phyloP scores from a whole-genome alignment of 1,140 invertebrate genomes.

The Drosophila orosa region DNA sequence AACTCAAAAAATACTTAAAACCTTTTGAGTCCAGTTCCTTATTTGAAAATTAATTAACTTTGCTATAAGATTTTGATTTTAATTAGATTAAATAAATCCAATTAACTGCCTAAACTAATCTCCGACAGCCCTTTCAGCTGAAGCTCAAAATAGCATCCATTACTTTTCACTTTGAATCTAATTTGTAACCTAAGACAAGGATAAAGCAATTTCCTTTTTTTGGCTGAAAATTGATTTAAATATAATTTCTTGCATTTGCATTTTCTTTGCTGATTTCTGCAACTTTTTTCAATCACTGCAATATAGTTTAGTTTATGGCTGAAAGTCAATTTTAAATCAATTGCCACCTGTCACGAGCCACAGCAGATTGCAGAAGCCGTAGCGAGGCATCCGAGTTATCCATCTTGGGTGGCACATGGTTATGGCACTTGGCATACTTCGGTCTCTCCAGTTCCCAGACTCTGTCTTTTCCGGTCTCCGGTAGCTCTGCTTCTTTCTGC shows the following conservation, averaged over 20 bases:
- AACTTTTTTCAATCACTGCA: conserved; percentile 7
- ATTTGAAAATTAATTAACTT: neutral
- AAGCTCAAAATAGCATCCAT: conserved; percentile 1
- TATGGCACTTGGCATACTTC: conserved; percentile 48
- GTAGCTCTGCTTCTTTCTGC: neutral
- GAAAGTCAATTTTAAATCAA: conserved; percentile 41
- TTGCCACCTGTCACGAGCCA: conserved; percentile 24
- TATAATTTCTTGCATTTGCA: conserved; percentile 5
- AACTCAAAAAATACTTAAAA: neutral
- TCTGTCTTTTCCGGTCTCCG: neutral
- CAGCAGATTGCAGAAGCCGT: conserved; percentile 17
- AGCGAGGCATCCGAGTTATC: conserved; percentile 10
- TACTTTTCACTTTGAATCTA: neutral
- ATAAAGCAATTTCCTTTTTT: conserved; percentile 7
- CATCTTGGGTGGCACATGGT: conserved; percentile 35
- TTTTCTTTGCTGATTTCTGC: conserved; percentile 1
- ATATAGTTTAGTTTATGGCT: conserved; percentile 21
- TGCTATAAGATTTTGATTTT: neutral
- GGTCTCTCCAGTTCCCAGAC: neutral
- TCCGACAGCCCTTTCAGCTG: neutral
- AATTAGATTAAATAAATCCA: neutral
- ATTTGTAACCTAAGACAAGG: neutral
- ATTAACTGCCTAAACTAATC: neutral
- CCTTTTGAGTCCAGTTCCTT: neutral
- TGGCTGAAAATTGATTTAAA: neutral